Evolutionary conservation across 2,888 invertebrate species (phyloP).

Genomic region (Kryphioiulus occultus): DNA sequence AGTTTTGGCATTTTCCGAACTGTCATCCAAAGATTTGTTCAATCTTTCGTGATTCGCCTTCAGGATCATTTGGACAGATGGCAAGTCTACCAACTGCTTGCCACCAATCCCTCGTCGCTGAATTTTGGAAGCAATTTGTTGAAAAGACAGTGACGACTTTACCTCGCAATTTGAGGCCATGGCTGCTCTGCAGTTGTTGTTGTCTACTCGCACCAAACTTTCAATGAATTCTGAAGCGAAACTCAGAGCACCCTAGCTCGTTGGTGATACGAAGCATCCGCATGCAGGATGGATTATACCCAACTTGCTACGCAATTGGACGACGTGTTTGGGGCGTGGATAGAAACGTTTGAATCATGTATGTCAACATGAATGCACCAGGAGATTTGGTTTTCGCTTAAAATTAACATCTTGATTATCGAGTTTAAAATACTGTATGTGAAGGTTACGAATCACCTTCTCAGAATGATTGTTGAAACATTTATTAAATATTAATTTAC

Average conservation of each 20-base stretch:
- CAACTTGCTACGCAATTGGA: neutral
- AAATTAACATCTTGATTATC: too few species aligned
- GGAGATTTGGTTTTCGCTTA: too few species aligned
- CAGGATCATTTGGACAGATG: neutral
- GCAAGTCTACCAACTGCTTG: neutral
- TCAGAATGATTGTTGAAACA: too few species aligned
- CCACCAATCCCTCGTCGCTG: neutral
- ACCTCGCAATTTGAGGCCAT: neutral
- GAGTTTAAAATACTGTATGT: too few species aligned
- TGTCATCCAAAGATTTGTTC: neutral
- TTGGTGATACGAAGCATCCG: neutral
- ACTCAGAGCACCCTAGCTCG: neutral
- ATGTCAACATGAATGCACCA: too few species aligned
- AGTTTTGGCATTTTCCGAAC: neutral
- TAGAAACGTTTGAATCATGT: neutral
- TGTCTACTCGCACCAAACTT: neutral
- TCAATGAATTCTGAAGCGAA: neutral
- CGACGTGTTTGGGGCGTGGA: neutral
- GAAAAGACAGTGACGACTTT: neutral
- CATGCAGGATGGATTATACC: neutral
- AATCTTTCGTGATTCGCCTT: neutral
- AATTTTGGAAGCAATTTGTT: slow-evolving; percentile 3
- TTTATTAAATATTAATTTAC: too few species aligned
- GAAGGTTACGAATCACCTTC: too few species aligned
- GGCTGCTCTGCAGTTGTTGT: neutral